Conservation (phyloP, 2,113 vertebrate species). For the Scomber colias region DNA sequence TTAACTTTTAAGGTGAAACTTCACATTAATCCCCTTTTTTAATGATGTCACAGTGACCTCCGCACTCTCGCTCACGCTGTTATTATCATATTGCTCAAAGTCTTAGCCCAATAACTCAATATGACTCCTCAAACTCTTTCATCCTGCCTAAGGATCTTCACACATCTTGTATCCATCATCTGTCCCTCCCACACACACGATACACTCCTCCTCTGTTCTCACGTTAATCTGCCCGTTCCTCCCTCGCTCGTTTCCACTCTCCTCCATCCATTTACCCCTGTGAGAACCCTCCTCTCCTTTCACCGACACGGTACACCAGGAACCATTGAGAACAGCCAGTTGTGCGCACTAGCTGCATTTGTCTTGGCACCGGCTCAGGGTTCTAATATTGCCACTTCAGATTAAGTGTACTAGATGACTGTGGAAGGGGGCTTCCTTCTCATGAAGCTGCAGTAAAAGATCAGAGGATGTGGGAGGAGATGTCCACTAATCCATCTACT, state of each 20-base stretch:
- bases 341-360: constrained; percentile 61
- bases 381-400: constrained; percentile 76
- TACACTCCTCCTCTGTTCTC: constrained; percentile 74
- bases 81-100: constrained; percentile 66
- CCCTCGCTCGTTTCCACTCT: constrained; percentile 55
- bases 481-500: constrained; percentile 68
- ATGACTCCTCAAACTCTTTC: constrained; percentile 69
- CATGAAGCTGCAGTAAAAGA: constrained; percentile 62
- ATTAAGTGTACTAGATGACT: constrained; percentile 71
- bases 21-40: constrained; percentile 50
- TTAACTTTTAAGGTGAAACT: constrained; percentile 54
- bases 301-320: constrained; percentile 42
- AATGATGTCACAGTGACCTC: constrained; percentile 68
- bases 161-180: constrained; percentile 82
- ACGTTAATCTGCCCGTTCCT: constrained; percentile 66
- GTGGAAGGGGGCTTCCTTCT: constrained; percentile 59
- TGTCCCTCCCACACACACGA: constrained; percentile 73
- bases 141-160: constrained; percentile 69
- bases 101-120: constrained; percentile 65
- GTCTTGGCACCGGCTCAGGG: constrained; percentile 69
- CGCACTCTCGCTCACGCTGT: constrained; percentile 22
- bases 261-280: constrained; percentile 32
- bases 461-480: constrained; percentile 70
- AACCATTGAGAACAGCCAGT: constrained; percentile 58
- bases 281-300: constrained; percentile 13